Conservation (phyloP, 2,888 invertebrate species). For the Amphiduros pacificus region DNA sequence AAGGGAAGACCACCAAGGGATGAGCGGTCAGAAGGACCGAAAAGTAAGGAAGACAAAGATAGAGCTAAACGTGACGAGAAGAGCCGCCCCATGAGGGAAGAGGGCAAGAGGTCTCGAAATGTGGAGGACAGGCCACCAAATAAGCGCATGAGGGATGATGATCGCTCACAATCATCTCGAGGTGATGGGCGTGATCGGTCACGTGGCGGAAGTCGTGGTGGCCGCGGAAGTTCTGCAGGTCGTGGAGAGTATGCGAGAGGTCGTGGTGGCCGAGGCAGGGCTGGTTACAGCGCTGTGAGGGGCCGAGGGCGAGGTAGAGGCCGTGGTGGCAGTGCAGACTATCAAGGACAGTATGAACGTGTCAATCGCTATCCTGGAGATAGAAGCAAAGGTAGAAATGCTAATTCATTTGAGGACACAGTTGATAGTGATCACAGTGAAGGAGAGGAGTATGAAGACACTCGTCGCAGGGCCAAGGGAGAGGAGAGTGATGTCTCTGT, state of each 20-base stretch:
- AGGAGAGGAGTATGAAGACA: conserved; percentile 15
- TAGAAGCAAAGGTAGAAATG: background rate
- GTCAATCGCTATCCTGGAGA: background rate
- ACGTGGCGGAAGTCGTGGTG: conserved; percentile 36
- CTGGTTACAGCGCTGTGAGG: conserved; percentile 60
- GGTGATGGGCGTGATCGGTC: conserved; percentile 7
- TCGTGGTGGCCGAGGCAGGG: conserved; percentile 3
- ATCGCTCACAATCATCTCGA: background rate
- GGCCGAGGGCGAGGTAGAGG: conserved; percentile 60
- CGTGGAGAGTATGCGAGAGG: conserved; percentile 1
- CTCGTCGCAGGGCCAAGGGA: conserved; percentile 4
- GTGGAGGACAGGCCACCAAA: conserved; percentile 16
- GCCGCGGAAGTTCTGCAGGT: conserved; percentile 38
- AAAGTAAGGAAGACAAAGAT: conserved; percentile 4
- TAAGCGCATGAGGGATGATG: conserved; percentile 16
- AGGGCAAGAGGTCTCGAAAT: background rate
- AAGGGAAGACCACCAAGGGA: conserved; percentile 2
- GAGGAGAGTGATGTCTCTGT: conserved; percentile 30
- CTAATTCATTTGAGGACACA: background rate
- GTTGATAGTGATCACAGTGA: conserved; percentile 16
- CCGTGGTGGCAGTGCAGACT: conserved; percentile 5
- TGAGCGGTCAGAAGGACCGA: background rate
- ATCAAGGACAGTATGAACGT: conserved; percentile 1
- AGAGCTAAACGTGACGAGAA: background rate
- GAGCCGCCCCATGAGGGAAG: background rate